phyloP scores from a whole-genome alignment of 2,797 vertebrate species.

The Bryconaethiops microstoma region DNA sequence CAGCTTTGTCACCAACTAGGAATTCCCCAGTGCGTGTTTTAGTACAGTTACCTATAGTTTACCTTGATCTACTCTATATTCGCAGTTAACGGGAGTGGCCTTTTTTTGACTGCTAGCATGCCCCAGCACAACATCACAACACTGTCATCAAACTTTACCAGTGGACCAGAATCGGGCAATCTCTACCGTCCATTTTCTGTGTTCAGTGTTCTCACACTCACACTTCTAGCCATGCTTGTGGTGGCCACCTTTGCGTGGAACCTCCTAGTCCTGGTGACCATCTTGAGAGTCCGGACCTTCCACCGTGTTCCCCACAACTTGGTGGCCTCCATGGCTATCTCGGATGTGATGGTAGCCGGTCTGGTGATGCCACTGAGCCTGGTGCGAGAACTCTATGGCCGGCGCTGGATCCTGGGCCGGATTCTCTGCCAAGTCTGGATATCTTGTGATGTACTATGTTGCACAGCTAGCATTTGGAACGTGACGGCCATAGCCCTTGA shows the following conservation, averaged over 20 bases:
- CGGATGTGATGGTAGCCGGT: conserved; percentile 93
- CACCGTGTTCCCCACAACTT: conserved; percentile 96
- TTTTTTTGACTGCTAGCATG: conserved; percentile 62
- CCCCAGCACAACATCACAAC: conserved; percentile 71
- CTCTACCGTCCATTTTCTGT: conserved; percentile 79
- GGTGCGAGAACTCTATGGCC: conserved; percentile 87
- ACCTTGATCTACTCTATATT: neutral
- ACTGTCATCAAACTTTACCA: conserved; percentile 68
- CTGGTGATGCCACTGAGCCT: conserved; percentile 96
- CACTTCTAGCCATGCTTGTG: conserved; percentile 87
- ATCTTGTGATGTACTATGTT: conserved; percentile 94
- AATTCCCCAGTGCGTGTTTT: neutral
- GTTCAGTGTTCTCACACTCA: conserved; percentile 87
- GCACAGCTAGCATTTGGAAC: conserved; percentile 98
- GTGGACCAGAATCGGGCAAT: conserved; percentile 68
- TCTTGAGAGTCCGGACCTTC: conserved; percentile 91
- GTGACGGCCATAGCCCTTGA: conserved; percentile 95
- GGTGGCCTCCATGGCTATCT: conserved; percentile 95
- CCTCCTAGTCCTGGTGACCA: conserved; percentile 91
- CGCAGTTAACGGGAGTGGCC: conserved; percentile 22
- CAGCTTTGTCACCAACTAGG: neutral
- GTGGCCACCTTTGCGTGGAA: conserved; percentile 95
- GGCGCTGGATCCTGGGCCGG: conserved; percentile 89
- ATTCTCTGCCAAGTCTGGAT: conserved; percentile 94
- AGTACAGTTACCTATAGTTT: neutral